Evolutionary conservation across 2,888 invertebrate species (phyloP), one percentile per base, ranked within the genome.

Genomic region (Ophion ellenae): DNA sequence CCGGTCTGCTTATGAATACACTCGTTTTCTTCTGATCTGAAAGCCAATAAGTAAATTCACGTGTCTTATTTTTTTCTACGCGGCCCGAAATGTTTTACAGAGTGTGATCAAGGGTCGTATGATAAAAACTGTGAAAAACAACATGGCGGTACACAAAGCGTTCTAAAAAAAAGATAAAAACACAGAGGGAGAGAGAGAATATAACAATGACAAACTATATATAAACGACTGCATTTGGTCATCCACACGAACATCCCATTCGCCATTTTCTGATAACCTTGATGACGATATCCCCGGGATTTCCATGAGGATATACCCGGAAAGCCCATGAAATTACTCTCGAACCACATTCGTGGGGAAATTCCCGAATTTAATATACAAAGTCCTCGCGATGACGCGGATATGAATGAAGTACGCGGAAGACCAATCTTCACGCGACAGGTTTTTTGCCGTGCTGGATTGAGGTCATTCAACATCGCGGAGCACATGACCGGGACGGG

Each of bases 251-350:
- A 69, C 45, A 45, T 69, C 28, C 14, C 70, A 28, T 70, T 28
- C 28, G 28, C 17, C 17, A 3, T 70, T 53, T 53, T 28, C 70
- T 7, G 47, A 70, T 53, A 32, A 70, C 53, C 28, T 7, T 53
- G 20, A 53, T 28, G 47, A 28, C 47, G 14, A 53, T 17, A 17
- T 53, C 53, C 4, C 53, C 14, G 70, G 70, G 32, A 70, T 70
- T 70, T 70, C 70, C 70, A 5, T 20, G 9, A 70, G 14, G 70
- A 53, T 70, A 7, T 28, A 53, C n/a, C 47, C 40, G 53, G 70
- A 53, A 28, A 24, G 53, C 70, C 28, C 47, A 7, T 17, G 47
- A 11, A 28, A 70, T 70, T 14, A 47, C 47, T n/a, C 28, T 28
- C 45, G 47, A 3, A 47, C 28, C 47, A 53, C 53, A 53, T 47